These are phyloP conservation scores for Danionella dracula DNA, from an alignment of 2,797 vertebrate species.

Conservation along the genomic window DNA sequence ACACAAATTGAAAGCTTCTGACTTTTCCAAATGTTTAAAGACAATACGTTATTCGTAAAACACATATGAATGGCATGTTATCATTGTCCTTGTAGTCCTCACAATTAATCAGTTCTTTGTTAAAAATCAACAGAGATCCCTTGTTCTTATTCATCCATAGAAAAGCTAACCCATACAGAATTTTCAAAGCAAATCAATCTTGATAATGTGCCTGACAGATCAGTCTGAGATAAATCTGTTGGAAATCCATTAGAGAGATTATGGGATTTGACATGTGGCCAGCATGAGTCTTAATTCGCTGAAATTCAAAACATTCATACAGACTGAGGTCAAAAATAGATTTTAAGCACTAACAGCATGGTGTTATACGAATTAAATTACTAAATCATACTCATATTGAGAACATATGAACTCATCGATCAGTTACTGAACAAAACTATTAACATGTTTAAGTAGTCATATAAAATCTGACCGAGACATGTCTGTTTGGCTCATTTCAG, in stretches of 20 bases:
- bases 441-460: neutral
- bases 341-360: neutral
- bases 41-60: too few species aligned
- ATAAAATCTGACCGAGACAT: slow-evolving; percentile 6
- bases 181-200: slow-evolving; percentile 20
- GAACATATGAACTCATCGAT: slow-evolving; percentile 10
- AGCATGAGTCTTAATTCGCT: slow-evolving; percentile 11
- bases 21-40: too few species aligned
- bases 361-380: too few species aligned
- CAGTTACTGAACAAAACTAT: neutral
- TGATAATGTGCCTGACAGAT: slow-evolving; percentile 25
- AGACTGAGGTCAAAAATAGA: neutral
- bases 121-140: neutral
- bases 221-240: slow-evolving; percentile 25
- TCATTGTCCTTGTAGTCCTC: neutral
- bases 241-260: slow-evolving; percentile 26
- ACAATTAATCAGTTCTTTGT: neutral
- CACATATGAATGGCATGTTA: too few species aligned
- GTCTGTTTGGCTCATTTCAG: slow-evolving; percentile 20
- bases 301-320: slow-evolving; percentile 15
- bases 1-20: too few species aligned
- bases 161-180: neutral
- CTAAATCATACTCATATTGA: neutral
- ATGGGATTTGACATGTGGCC: slow-evolving; percentile 17
- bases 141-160: neutral